A percentile compares a stretch with the other conserved stretches of the same genome.
Conservation (phyloP, 1,140 invertebrate genomes). For the Micrasema minimum region DNA sequence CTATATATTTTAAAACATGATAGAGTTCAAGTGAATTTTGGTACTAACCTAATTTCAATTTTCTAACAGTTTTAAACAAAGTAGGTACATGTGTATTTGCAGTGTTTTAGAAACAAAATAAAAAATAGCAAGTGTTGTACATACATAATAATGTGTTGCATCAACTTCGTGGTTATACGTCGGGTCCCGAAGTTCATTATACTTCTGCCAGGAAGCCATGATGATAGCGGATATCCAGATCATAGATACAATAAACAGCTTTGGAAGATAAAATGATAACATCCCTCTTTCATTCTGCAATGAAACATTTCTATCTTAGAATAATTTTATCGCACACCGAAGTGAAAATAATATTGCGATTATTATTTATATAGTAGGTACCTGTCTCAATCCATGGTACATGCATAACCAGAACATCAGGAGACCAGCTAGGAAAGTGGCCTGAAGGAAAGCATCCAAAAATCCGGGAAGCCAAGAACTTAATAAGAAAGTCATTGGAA, state of each 20-base stretch:
- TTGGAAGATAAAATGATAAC: constrained; percentile 90
- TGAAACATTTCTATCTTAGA: too few relatives aligned
- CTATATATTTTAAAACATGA: too few relatives aligned
- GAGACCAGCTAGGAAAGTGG: constrained; percentile 87
- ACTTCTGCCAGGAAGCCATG: constrained; percentile 89
- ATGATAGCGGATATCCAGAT: constrained; percentile 89
- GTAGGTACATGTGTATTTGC: too few relatives aligned
- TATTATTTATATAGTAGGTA: constrained; percentile 62
- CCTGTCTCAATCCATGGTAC: constrained; percentile 94
- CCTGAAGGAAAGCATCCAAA: constrained; percentile 90
- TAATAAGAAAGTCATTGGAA: constrained; percentile 89
- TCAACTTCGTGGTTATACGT: constrained; percentile 93
- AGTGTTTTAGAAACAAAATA: too few relatives aligned
- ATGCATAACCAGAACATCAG: constrained; percentile 94
- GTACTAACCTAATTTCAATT: too few relatives aligned
- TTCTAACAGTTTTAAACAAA: too few relatives aligned
- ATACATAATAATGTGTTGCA: constrained; percentile 89
- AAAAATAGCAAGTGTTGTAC: constrained; percentile 49
- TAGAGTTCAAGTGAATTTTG: too few relatives aligned
- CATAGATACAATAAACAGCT: constrained; percentile 86
- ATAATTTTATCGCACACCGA: too few relatives aligned
- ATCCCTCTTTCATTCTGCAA: constrained; percentile 87
- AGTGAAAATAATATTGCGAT: too few relatives aligned
- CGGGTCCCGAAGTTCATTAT: constrained; percentile 89
- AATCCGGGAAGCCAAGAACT: constrained; percentile 92